Base-by-base conservation (phyloP, 1,140 invertebrate genomes). In the Drosophila bifasciata region DNA sequence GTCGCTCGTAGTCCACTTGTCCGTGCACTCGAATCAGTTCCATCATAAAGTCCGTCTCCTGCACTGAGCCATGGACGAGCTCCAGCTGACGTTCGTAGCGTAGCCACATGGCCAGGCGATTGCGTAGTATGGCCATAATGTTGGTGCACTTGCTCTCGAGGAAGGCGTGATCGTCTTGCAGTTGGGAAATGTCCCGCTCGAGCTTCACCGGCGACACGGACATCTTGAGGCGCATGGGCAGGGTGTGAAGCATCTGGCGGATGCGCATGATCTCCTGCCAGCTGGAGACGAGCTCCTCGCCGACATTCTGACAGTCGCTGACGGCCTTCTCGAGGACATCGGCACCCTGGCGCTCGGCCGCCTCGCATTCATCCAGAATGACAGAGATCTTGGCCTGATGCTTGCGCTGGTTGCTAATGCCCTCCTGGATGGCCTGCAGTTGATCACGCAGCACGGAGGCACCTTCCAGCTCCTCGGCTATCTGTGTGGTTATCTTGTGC, bases 21-120 rank as follows among this genome's bases (percentile, higher is more conserved):
- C 95, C 96, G 81, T 96, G 95, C 0, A 97, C 95, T 1, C 95
- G 95, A 3, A 97, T 92, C 11, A 97, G 90, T 77, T 97, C 96
- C 92, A 96, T 96, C 96, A 96, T 96, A 76, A 96, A 97, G 89
- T 96, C 96, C 0, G 96, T 95, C 73, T 97, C 95, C 58, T 96
- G 93, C 0, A 96, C 95, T 0, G 95, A 96, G 32, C 96, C 94
- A 51, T 96, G 95, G 1, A 97, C 95, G 88, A 95, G 77, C 75
- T 97, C 96, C 60, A 96, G 89, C 74, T 96, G 95, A 15, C 93
- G 92, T 72, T 96, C 95, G 76, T 96, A 96, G 23, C 95, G 92
- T 32, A 94, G 92, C 96, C 96, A 97, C 5, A 97, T 86, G 8
- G 92, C 93, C 16, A 95, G 79, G 7, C 95, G 93, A 46, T 93